Base-by-base conservation (phyloP, 2,888 invertebrate genomes). In the Perithous albicinctus region DNA sequence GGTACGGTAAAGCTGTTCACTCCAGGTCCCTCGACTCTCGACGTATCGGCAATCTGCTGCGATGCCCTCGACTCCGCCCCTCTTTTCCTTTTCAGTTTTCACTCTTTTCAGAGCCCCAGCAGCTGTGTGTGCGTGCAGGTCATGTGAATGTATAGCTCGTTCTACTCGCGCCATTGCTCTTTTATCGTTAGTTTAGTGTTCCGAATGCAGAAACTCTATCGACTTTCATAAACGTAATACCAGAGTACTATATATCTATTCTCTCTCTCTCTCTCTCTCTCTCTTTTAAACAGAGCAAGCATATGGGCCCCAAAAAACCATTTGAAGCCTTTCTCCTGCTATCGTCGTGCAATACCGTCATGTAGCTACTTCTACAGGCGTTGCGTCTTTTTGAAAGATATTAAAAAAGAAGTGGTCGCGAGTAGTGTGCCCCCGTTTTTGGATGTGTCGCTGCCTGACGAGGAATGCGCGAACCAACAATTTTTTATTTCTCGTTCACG, bases 401-500 rank as follows among this genome's bases (percentile, higher is more conserved):
- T 61, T 61, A 51, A 66, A 77, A 79, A 75, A 70, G 46, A 64
- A 46, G 59, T 54, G 66, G 59, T 63, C 20, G 66, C 15, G 66
- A 67, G 77, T n/a, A n/a, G n/a, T 73, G 83, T 77, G 46, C 56
- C 63, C 69, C 72, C 64, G n/a, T 70, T 69, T 66, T 72, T 35
- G 46, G 23, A 29, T 18, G 64, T 75, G 75, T 79, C 86, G 89
- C 87, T 84, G 83, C 70, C 92, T 90, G 84, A 54, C 88, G 92
- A 91, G 91, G 92, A 92, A 92, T 92, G 91, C 70, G 86, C 38
- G 64, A 90, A 90, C 77, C 85, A 86, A 32, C 41, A 75, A 87
- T 90, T 91, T n/a, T 92, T 92, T 92, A 90, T 92, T 91, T 90
- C 88, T 89, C 88, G 56, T 86, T 91, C 79, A 80, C 88, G 89